Evolutionary conservation across 2,888 invertebrate species (phyloP), one percentile per base, ranked within the genome.

Genomic region (Lordiphosa andalusiaca): DNA sequence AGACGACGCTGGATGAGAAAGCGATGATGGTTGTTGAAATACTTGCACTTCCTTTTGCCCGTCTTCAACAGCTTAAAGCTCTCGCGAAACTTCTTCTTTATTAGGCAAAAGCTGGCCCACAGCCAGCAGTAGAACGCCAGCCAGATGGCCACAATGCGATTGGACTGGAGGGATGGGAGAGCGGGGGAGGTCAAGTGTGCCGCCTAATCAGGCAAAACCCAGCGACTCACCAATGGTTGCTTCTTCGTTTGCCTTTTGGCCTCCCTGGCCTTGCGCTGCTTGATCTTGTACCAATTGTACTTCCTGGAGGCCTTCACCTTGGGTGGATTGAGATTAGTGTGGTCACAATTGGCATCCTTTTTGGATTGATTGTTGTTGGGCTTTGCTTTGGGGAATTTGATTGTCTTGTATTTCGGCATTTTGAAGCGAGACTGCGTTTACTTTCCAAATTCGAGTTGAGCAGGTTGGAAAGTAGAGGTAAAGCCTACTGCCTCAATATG

Each of bases 391-490:
- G 13, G 10, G 13, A 44, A 33, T 33, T 33, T 44, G 5, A 30
- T 44, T 44, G 44, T 16, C 33, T 33, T 44, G 16, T 12, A n/a
- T 33, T 10, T 25, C 5, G 30, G 16, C 44, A 44, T 44, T 30
- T 30, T 44, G 16, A 33, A 30, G 9, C 5, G 16, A 10, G 6
- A 40, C 19, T 40, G 16, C 3, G 10, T 7, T 30, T 16, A 16
- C 40, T 30, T 42, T 13, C 12, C 6, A 3, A 30, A 30, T 30
- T 9, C 9, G 9, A 9, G 30, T 30, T 7, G 30, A 30, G 9
- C 3, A 9, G 3, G 30, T 30, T 30, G 9, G 3, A 30, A 2
- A 3, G 7, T 30, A 16, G 33, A 16, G 16, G 10, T 10, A 44
- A 44, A 6, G 44, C 10, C 30, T 30, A 44, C 23, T 30, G 16